Evolutionary conservation across 2,113 vertebrate species (phyloP).

Genomic region (Delphinapterus leucas): DNA sequence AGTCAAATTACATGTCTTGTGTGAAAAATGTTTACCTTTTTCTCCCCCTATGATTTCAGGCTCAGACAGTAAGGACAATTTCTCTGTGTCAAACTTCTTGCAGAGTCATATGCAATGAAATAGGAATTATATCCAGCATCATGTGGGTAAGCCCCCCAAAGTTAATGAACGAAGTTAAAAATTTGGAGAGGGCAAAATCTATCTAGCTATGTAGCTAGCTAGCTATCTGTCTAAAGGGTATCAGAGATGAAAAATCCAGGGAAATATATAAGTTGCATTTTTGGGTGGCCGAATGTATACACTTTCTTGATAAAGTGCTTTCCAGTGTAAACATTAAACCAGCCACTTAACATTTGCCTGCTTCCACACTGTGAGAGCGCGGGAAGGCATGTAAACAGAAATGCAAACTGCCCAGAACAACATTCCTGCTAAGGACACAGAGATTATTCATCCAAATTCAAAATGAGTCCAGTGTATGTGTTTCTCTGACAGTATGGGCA

Average conservation of each 20-base stretch:
- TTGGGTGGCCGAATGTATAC: constrained; percentile 25
- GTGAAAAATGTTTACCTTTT: neutral
- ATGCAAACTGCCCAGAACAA: neutral
- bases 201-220: neutral
- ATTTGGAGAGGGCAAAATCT: neutral
- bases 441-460: neutral
- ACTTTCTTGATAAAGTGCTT: constrained; percentile 57
- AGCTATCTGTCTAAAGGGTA: neutral
- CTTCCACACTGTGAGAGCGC: neutral
- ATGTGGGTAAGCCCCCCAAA: neutral
- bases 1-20: neutral
- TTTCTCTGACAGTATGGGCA: neutral
- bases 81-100: neutral
- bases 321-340: constrained; percentile 51
- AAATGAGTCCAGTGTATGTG: neutral
- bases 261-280: constrained; percentile 27
- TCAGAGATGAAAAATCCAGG: neutral
- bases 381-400: constrained; percentile 57
- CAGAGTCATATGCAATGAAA: neutral
- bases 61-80: neutral
- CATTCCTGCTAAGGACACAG: neutral
- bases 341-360: constrained; percentile 18
- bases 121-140: neutral
- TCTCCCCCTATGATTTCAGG: neutral
- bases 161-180: neutral